Base-by-base conservation (phyloP, 2,888 invertebrate genomes). In the Hydrotaea cyrtoneurina region DNA sequence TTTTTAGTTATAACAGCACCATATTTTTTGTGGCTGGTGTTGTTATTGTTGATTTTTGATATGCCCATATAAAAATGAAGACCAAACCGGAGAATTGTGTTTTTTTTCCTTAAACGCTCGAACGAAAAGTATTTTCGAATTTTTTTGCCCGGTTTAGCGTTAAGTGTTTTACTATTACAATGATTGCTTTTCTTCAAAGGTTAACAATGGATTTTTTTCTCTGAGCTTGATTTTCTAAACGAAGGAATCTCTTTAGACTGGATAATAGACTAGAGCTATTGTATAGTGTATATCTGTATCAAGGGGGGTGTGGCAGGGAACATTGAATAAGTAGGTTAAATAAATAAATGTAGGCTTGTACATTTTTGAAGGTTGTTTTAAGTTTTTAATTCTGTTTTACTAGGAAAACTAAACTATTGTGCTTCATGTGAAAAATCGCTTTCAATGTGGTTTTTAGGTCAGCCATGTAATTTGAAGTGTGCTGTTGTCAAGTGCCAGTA, bases 1-100 rank as follows among this genome's bases (percentile, higher is more conserved):
- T 85, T 77, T 31, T 78, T 50, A 85, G 53, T 82, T 81, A 17
- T 53, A 81, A 76, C 78, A 80, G 76, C 81, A 72, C 55, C 31
- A 15, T n/a, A 62, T 26, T 64, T 36, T 53, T 36, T 31, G 64
- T 59, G 26, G 36, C 64, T 36, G 31, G 15, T 11, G 19, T 36
- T 17, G 31, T 31, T 66, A 36, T 43, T 43, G 66, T 66, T 43
- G 66, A 66, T 66, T 17, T 66, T 66, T 66, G 21, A 43, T 43
- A 66, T 31, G 31, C 36, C 39, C 43, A 11, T 21, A 17, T 11
- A 39, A 66, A 31, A 31, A 31, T 31, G 7, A 31, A 31, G 31
- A 31, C 2, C 31, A 31, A 31, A 31, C 31, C 7, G 31, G 31
- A 7, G 31, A 31, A 31, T 31, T 31, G 3, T 31, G 31, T 31